phyloP scores from a whole-genome alignment of 35 echinoderm and acorn worm species.

The Holothuria glaberrima region DNA sequence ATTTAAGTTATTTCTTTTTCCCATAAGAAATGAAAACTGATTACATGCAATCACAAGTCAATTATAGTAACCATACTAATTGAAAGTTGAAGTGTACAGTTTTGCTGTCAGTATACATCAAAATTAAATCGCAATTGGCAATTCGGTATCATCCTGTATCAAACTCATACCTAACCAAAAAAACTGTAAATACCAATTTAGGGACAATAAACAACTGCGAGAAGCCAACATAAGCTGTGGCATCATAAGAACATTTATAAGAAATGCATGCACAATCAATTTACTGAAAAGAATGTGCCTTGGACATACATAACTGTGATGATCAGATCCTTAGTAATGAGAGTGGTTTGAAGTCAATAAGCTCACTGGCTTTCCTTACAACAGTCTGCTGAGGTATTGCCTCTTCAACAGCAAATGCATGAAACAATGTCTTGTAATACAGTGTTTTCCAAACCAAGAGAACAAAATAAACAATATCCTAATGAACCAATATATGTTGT shows the following conservation, averaged over 20 bases:
- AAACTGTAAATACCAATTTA: background rate
- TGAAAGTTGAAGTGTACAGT: too few relatives aligned
- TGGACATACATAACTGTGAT: conserved; percentile 33
- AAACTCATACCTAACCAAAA: background rate
- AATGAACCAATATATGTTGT: background rate
- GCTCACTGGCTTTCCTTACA: conserved; percentile 31
- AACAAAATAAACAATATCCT: conserved; percentile 57
- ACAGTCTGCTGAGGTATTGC: background rate
- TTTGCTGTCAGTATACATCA: too few relatives aligned
- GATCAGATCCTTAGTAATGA: conserved; percentile 21
- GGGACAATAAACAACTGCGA: background rate
- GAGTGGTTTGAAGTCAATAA: conserved; percentile 50
- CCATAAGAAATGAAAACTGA: too few relatives aligned
- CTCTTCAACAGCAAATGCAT: conserved; percentile 50
- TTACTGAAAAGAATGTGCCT: conserved; percentile 56
- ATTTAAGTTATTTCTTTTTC: too few relatives aligned
- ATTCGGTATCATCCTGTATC: background rate
- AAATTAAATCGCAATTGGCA: too few relatives aligned
- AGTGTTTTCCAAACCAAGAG: conserved; percentile 31
- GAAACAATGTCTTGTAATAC: conserved; percentile 33
- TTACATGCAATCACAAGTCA: too few relatives aligned
- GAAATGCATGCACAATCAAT: background rate
- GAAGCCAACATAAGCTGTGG: background rate
- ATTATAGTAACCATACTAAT: too few relatives aligned
- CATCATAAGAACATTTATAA: background rate